Base-by-base conservation (phyloP, 1,140 invertebrate genomes). In the Choristoneura fumiferana region DNA sequence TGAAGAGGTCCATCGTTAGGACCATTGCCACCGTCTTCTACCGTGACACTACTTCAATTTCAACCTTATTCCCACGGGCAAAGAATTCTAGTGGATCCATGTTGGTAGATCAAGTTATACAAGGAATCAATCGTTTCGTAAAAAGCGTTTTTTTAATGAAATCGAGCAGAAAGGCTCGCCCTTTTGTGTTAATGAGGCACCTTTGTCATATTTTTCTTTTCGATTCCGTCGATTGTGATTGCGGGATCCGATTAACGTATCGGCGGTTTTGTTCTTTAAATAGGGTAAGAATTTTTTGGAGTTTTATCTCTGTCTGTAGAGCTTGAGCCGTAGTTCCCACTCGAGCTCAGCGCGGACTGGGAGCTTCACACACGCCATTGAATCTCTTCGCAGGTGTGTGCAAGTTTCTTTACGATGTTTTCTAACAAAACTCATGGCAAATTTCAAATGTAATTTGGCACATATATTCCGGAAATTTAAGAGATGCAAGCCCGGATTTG, bases 141-240 rank as follows among this genome's bases (percentile, higher is more conserved):
- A 73, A 73, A 73, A 70, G 70, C 61, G 65, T 56, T 78, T 82
- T 80, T 78, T 80, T 78, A 78, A 78, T 74, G 65, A 78, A 82
- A 80, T 78, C 68, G 71, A 76, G 71, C 71, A 76, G 73, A 78
- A 76, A 70, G 64, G 66, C 66, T 62, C 65, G 70, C 71, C 72
- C 79, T 78, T 82, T 82, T 76, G 69, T 61, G 75, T 78, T 80
- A 82, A 80, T 71, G 79, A 81, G 72, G 36, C 67, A 73, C 73
- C 76, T 80, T 80, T 82, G 77, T 82, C 79, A 82, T 82, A 82
- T 78, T 82, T n/a, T 77, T 75, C 76, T 79, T 80, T 82, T 72
- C 70, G 69, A 68, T 75, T 64, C 58, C 62, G 45, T 38, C 49
- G 13, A 34, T 65, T 53, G 70, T 68, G 71, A 71, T 77, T 71